Percentiles rank a stretch among this genome's conserved stretches.
phyloP scores from a whole-genome alignment of 1,140 invertebrate genomes.

The Cyclargus thomasi region DNA sequence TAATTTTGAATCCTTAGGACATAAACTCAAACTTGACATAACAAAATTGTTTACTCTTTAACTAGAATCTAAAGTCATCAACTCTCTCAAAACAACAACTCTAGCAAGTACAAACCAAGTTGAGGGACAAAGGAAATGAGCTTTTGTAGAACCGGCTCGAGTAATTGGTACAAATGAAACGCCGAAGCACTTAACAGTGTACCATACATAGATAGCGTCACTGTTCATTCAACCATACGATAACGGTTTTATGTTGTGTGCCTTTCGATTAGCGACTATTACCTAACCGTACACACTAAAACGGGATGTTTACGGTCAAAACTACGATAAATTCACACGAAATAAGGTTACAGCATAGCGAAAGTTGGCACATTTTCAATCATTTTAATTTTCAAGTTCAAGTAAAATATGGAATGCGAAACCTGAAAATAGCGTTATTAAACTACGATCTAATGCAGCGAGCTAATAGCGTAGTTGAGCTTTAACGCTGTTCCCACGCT shows the following conservation, averaged over 20 bases:
- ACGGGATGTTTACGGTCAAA: background rate
- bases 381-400: background rate
- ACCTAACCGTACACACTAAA: constrained; percentile 3
- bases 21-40: too few species aligned
- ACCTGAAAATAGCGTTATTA: too few species aligned
- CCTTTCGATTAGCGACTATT: constrained; percentile 7
- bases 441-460: too few species aligned
- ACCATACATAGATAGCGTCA: constrained; percentile 3
- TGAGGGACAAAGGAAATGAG: background rate
- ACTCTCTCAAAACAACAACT: too few species aligned
- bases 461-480: background rate
- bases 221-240: constrained; percentile 12
- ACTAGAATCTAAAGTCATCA: too few species aligned
- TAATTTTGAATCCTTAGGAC: too few species aligned
- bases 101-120: background rate
- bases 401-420: background rate
- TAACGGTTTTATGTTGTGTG: constrained; percentile 8
- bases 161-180: constrained; percentile 3
- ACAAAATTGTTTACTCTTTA: too few species aligned
- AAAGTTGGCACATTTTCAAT: background rate
- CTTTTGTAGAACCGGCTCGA: background rate
- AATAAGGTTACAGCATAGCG: background rate
- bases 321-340: background rate
- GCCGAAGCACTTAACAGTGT: background rate
- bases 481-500: background rate